phyloP scores from a whole-genome alignment of 1,140 invertebrate genomes.

The Hetaerina americana region DNA sequence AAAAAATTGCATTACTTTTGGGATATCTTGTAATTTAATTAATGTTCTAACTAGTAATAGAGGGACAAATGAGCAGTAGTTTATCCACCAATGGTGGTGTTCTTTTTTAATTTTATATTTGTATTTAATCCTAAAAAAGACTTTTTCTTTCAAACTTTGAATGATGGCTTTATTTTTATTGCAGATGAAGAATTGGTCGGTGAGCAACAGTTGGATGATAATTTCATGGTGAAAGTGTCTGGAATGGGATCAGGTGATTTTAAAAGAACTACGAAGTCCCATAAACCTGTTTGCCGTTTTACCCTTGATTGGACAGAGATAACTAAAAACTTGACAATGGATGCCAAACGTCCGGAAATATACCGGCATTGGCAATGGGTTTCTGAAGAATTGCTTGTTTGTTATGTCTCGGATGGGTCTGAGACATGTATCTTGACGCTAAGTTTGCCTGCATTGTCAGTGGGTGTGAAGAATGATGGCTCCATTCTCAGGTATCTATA shows the following conservation, averaged over 20 bases:
- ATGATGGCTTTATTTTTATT: not conserved
- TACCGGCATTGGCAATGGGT: not conserved
- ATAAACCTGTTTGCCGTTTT: not conserved
- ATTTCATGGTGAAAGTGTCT: not conserved
- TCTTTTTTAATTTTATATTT: no score
- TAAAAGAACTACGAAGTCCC: not conserved
- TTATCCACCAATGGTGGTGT: no score
- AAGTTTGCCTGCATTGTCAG: no score
- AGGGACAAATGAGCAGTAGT: no score
- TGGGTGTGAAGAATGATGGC: no score
- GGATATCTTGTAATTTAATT: no score
- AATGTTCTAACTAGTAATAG: no score
- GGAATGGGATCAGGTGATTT: not conserved
- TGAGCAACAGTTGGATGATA: not conserved
- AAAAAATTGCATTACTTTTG: no score
- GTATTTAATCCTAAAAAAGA: no score
- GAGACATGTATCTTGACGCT: not conserved
- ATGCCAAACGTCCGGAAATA: not conserved
- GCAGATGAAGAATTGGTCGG: not conserved
- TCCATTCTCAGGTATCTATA: no score
- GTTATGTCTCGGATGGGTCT: not conserved
- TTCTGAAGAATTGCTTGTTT: not conserved
- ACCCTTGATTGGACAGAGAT: not conserved
- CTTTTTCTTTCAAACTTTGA: no score
- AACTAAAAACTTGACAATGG: no score